Base-by-base conservation (phyloP, 2,888 invertebrate genomes). In the Drosophila paracracens region DNA sequence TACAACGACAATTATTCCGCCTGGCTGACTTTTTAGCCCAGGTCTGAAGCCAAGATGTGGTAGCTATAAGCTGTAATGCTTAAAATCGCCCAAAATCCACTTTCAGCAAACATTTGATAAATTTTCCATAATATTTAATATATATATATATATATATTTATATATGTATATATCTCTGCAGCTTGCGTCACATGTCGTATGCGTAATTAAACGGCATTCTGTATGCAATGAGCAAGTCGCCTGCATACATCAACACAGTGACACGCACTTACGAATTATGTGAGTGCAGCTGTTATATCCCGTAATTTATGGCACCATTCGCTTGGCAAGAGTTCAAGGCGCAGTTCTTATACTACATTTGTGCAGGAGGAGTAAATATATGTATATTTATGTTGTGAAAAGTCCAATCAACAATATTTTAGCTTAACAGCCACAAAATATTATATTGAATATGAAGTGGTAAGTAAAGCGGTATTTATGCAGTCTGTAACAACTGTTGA, bases 41-140 rank as follows among this genome's bases (percentile, higher is more conserved):
- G 54, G 35, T 10, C 27, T n/a, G 35, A 54, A 16, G 31, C 27
- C 43, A 66, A 60, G 46, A 52, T 48, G 21, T 46, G 25, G 7
- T 51, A 36, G 61, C 43, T 43, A 54, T 48, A 76, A 76, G 63
- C 64, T 46, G 21, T n/a, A 29, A 52, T 75, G 66, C 64, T 88
- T 76, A 63, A 70, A 76, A 70, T 57, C 35, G 11, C 25, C 25
- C 2, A 80, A 86, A 88, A 80, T 74, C 76, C 65, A 76, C 57
- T 83, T 83, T 76, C 61, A 58, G 56, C 71, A 46, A 66, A 56
- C 46, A 65, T 68, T 57, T 65, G 63, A 81, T 71, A 60, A 63
- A 87, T 69, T 67, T 58, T 31, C 29, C 25, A 40, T 52, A 48
- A 50, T 57, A 60, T 73, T 46, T 36, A 21, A 29, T n/a, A n/a